Evolutionary conservation across 1,140 invertebrate genomes (phyloP), one percentile per base, ranked within the genome.

Genomic region (Antheraea pernyi): DNA sequence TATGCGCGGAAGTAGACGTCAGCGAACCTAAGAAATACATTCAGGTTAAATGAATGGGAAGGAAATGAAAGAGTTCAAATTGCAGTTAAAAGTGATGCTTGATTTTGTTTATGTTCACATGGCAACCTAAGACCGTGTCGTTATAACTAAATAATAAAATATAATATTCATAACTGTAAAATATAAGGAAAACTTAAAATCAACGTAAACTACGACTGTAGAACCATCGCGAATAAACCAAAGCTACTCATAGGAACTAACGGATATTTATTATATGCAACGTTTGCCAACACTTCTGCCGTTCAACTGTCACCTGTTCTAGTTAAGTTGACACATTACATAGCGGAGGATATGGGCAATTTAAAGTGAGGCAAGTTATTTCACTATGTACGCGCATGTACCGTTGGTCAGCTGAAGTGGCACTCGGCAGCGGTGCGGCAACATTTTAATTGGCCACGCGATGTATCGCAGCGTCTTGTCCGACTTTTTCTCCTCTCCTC

Each of bases 361-460:
- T 86, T 74, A 73, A 67, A 80, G 67, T 75, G 72, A 79, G 81
- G 83, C 73, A 75, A 78, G 71, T 82, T 79, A 80, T 78, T 80
- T 80, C 59, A 70, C 65, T 74, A 75, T 68, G 70, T 75, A 69
- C 80, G 75, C 76, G 75, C 81, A 83, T 71, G 78, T 86, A 91
- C 89, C 89, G 88, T 91, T 90, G 83, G 71, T 60, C 69, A 74
- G 73, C 71, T 74, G 78, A 72, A 67, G 65, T 74, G 74, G 76
- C 80, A 72, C 73, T 74, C 72, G 76, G 79, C 79, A 77, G 78
- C 79, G 76, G 76, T 69, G 73, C 76, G 67, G 79, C 84, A 81
- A 82, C 83, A 85, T 91, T 90, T 91, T 92, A 92, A 91, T 92
- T 91, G 86, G 84, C 87, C 90, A 92, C 90, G 90, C 90, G 90